Percentiles rank a stretch among this genome's conserved stretches.
phyloP scores from a whole-genome alignment of 53 echinoderm and acorn worm species.

The Temnopleurus reevesii region DNA sequence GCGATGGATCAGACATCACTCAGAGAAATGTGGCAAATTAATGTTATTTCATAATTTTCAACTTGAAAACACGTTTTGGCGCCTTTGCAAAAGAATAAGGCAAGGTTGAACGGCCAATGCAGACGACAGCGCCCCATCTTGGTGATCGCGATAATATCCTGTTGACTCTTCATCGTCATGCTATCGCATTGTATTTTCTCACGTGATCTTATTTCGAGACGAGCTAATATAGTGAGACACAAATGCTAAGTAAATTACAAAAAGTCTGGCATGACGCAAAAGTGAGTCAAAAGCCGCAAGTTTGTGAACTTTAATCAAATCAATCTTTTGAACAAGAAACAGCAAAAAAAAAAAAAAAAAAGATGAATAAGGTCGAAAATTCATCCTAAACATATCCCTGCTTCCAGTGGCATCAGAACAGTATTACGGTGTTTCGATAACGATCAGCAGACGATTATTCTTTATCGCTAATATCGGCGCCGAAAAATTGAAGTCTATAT shows the following conservation, averaged over 20 bases:
- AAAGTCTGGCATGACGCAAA: neutral
- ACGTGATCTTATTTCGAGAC: neutral
- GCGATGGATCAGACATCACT: no score
- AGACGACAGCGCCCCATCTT: neutral
- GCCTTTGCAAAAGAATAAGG: neutral
- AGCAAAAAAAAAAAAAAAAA: neutral
- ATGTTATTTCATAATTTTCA: no score
- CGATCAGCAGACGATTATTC: constrained; percentile 38
- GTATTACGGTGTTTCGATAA: neutral
- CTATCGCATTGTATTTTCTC: neutral
- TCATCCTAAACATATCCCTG: no score
- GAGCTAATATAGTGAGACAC: no score
- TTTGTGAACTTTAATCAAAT: neutral
- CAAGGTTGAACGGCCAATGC: constrained; percentile 8
- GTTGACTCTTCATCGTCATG: neutral
- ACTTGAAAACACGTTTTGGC: neutral
- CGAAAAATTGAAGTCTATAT: constrained; percentile 15
- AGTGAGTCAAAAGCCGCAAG: neutral
- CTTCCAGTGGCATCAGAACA: neutral
- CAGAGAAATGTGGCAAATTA: no score
- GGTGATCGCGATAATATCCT: constrained; percentile 18
- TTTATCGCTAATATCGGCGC: constrained; percentile 26
- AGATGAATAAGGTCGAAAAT: neutral
- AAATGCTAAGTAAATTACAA: constrained; percentile 5
- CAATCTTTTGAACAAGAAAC: neutral